phyloP scores from a whole-genome alignment of 2,113 vertebrate species.

The Dromas ardeola region DNA sequence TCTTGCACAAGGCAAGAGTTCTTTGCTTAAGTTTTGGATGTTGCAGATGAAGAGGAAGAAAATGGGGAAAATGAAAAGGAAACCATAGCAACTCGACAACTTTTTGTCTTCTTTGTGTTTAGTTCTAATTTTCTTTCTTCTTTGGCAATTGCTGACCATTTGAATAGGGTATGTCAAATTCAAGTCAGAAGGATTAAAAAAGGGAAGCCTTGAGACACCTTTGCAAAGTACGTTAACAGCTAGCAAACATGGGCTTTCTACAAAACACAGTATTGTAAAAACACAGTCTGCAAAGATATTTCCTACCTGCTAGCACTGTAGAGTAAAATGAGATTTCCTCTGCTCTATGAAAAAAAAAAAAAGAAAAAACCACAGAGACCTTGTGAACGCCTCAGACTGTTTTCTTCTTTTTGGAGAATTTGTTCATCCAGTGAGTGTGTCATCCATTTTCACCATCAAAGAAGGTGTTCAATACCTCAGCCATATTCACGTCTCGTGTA shows the following conservation, averaged over 20 bases:
- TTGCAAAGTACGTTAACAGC: not conserved
- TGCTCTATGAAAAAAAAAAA: not conserved
- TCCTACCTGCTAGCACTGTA: not conserved
- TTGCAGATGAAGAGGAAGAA: not conserved
- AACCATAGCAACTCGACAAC: not conserved
- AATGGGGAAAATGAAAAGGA: not conserved
- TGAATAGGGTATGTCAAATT: not conserved
- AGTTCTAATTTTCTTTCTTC: not conserved
- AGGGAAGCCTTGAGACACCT: not conserved
- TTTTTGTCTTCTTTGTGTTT: not conserved
- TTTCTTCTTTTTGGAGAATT: not conserved
- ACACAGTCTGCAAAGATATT: not conserved
- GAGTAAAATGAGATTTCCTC: not conserved
- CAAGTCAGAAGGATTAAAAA: not conserved
- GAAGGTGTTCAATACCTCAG: not conserved
- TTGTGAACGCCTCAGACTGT: not conserved
- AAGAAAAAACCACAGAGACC: rapidly evolving
- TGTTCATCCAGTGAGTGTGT: not conserved
- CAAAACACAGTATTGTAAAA: not conserved
- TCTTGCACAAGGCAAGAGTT: not conserved
- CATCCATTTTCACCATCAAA: not conserved
- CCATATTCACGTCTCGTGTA: not conserved
- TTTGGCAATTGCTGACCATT: not conserved
- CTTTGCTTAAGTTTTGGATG: not conserved
- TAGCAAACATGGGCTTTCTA: not conserved